Conservation (phyloP, 2,797 vertebrate species). For the Manis crassicaudata region DNA sequence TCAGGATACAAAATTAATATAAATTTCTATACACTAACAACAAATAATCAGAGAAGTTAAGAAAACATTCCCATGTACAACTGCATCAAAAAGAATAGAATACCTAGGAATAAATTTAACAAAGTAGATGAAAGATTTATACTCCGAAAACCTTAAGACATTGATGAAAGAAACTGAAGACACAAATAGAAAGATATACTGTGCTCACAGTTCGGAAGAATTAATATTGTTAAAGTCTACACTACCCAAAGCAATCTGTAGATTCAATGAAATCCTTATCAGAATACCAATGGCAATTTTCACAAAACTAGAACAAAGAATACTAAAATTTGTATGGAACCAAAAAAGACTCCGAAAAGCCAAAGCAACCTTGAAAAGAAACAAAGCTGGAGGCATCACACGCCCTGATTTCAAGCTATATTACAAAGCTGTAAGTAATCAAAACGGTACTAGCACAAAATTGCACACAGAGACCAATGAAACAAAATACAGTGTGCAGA, state of each 20-base stretch:
- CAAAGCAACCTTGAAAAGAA: background rate
- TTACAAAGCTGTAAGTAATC: background rate
- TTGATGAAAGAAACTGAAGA: too few relatives aligned
- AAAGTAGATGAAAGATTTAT: too few relatives aligned
- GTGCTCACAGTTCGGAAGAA: background rate
- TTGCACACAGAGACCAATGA: background rate
- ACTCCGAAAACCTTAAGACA: too few relatives aligned
- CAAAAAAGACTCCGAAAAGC: background rate
- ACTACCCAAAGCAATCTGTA: background rate
- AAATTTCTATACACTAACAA: background rate
- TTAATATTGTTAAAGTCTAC: background rate
- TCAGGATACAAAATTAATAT: background rate
- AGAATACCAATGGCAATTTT: background rate
- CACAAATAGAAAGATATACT: background rate
- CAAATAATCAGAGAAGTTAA: too few relatives aligned
- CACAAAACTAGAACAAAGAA: background rate
- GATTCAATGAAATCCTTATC: background rate
- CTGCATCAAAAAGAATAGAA: too few relatives aligned
- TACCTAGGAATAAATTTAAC: too few relatives aligned
- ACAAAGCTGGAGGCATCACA: background rate
- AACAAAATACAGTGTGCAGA: background rate
- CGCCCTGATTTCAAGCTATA: background rate
- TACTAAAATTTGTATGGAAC: background rate
- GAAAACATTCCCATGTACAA: too few relatives aligned
- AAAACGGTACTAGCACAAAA: background rate